Evolutionary conservation across 2,113 vertebrate species (phyloP).

Genomic region (Polyodon spathula): DNA sequence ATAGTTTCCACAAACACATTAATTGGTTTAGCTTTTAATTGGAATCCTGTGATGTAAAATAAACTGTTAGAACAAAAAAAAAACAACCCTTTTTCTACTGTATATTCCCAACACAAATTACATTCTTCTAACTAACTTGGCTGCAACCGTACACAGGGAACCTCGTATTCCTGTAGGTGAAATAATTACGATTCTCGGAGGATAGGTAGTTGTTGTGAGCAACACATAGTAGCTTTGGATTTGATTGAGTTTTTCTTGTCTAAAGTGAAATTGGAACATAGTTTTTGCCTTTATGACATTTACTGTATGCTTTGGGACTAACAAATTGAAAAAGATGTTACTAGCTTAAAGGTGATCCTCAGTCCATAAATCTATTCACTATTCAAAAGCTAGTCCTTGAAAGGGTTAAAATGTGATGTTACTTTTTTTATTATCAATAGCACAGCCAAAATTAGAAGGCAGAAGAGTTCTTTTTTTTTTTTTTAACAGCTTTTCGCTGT

Average conservation of each 20-base stretch:
- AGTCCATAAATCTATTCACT: no score
- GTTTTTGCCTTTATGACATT: neutral
- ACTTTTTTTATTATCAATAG: no score
- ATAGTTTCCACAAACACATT: slow-evolving; percentile 3
- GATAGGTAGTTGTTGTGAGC: slow-evolving; percentile 5
- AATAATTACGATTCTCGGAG: neutral
- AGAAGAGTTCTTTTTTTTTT: no score
- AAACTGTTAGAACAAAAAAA: slow-evolving; percentile 9
- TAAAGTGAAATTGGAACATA: neutral
- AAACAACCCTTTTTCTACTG: neutral
- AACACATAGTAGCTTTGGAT: neutral
- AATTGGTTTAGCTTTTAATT: slow-evolving; percentile 11
- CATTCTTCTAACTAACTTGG: neutral
- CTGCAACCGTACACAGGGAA: neutral
- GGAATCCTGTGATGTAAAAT: slow-evolving; percentile 13
- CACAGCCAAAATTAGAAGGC: no score
- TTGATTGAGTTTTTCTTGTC: neutral
- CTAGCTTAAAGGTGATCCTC: no score
- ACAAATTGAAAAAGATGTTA: no score
- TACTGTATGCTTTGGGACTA: neutral
- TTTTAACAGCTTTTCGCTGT: no score
- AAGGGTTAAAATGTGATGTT: no score
- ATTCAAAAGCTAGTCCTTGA: no score
- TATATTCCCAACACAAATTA: neutral
- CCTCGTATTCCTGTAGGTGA: slow-evolving; percentile 7